Conservation (phyloP, 2,113 vertebrate species). For the Mormyrus iriodes region DNA sequence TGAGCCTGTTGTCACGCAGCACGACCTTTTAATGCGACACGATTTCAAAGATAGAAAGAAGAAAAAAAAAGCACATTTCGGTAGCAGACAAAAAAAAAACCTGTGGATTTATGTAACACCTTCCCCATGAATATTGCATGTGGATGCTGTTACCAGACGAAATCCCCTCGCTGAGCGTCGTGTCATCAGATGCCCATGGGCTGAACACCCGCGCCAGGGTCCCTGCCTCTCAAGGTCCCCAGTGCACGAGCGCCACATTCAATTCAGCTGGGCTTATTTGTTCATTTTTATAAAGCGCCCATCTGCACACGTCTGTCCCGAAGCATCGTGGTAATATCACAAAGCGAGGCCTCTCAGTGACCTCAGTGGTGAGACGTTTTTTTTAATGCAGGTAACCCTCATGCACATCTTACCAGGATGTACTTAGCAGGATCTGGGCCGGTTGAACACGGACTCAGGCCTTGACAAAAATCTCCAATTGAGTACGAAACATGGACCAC, state of each 20-base stretch:
- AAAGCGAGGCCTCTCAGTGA: background rate
- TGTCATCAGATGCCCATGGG: background rate
- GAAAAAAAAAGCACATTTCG: background rate
- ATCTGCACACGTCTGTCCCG: background rate
- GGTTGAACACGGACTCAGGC: background rate
- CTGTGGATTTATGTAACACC: background rate
- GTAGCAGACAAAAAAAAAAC: background rate
- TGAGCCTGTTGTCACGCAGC: background rate
- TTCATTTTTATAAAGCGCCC: background rate
- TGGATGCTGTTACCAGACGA: background rate
- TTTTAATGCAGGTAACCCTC: background rate
- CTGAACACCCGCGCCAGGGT: background rate
- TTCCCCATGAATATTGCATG: background rate
- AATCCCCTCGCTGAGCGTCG: background rate
- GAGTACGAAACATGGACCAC: background rate
- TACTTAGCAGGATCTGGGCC: background rate
- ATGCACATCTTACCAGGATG: background rate
- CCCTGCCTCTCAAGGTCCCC: background rate
- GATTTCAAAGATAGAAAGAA: background rate
- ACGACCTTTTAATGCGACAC: background rate
- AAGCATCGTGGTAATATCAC: background rate
- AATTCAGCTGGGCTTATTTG: background rate
- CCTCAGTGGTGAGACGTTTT: background rate
- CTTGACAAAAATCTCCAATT: background rate
- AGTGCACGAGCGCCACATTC: background rate